Evolutionary conservation across 2,888 invertebrate species (phyloP), one percentile per base, ranked within the genome.

Genomic region (Neoscelio sp.): DNA sequence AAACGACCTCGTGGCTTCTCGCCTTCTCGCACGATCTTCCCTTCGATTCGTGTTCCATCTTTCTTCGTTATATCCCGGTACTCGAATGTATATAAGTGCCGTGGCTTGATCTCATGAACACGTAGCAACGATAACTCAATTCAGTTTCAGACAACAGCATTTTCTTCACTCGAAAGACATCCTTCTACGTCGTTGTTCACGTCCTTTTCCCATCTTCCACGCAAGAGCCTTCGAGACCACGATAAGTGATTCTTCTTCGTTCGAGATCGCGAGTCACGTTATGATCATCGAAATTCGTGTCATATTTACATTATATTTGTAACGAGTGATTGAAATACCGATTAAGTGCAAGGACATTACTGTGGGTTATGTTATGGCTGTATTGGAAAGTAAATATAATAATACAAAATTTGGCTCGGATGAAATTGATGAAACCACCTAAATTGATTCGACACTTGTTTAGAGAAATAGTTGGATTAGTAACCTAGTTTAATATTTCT

Each of bases 101-200:
- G 30, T 15, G 15, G 42, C 42, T 42, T 18, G 76, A 80, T 73
- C 71, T 67, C 60, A 73, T 77, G 73, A 73, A 64, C 67, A 60
- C 50, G 67, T 48, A 64, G 67, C 17, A 76, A 62, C 67, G 76
- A 80, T 80, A 77, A 80, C 76, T 80, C 76, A 68, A 80, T 80
- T 76, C 68, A 73, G 70, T 58, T 40, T 13, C 26, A 67, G 58
- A 68, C 75, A 75, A 75, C 73, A 62, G 40, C 50, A 54, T 68
- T 76, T 80, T 74, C 76, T 80, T 75, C 64, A 38, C 58, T 73
- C 48, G 40, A 67, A 68, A 73, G 80, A 67, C 79, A 73, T 78
- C 73, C 48, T 77, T 77, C 76, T 58, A 60, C 40, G 70, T 74
- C 67, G 44, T 20, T 35, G 20, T 33, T 38, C 30, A 68, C n/a